These are phyloP conservation scores for Brachionus rotundiformis DNA, from an alignment of 1,140 invertebrate genomes.

Conservation along the genomic window DNA sequence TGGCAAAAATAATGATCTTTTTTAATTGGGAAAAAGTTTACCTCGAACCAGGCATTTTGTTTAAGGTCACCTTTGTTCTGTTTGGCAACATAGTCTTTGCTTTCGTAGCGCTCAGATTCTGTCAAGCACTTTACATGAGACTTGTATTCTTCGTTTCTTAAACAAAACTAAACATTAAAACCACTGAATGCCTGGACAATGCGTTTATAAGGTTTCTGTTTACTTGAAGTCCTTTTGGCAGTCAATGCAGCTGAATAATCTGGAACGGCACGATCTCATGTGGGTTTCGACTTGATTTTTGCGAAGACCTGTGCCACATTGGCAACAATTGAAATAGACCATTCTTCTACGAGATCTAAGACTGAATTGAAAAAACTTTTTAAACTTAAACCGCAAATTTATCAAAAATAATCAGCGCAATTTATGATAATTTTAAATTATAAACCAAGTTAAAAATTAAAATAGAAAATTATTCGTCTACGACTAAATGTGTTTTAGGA, in stretches of 20 bases:
- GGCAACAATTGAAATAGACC: constrained; percentile 87
- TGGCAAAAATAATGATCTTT: neutral
- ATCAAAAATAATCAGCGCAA: neutral
- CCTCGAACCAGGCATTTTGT: constrained; percentile 82
- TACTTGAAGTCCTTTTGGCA: constrained; percentile 84
- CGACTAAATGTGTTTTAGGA: neutral
- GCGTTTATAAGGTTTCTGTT: constrained; percentile 52
- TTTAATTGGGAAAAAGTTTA: constrained; percentile 58
- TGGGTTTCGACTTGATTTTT: constrained; percentile 89
- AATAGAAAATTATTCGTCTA: neutral
- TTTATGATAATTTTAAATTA: neutral
- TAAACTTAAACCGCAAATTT: neutral
- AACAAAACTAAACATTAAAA: constrained; percentile 58
- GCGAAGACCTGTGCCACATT: constrained; percentile 83
- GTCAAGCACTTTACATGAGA: constrained; percentile 85
- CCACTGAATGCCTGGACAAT: neutral
- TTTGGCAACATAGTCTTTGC: constrained; percentile 72
- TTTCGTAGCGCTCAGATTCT: constrained; percentile 85
- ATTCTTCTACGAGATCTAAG: constrained; percentile 65
- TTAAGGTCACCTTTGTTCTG: constrained; percentile 84
- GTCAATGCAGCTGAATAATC: constrained; percentile 91
- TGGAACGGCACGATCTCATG: constrained; percentile 65
- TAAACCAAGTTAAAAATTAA: no score
- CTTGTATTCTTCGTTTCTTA: constrained; percentile 76
- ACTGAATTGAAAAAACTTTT: neutral